Percentiles rank a stretch among this genome's conserved stretches.
phyloP scores from a whole-genome alignment of 2,888 invertebrate genomes.

The Chorisops tibialis region DNA sequence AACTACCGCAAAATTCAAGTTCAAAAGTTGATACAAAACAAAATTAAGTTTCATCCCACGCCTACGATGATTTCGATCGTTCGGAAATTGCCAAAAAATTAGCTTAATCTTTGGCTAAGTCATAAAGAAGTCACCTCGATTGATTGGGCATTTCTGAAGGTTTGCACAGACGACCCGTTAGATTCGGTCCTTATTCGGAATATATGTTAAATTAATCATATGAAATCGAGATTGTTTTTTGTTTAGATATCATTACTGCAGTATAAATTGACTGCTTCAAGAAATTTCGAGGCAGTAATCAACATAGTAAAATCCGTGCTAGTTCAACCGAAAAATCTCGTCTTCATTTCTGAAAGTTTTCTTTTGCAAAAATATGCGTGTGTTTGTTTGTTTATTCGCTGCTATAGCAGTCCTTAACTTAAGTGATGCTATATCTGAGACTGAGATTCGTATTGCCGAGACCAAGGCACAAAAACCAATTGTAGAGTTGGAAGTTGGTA shows the following conservation, averaged over 20 bases:
- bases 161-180: background rate
- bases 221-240: background rate
- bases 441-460: background rate
- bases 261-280: constrained; percentile 8
- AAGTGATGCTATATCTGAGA: background rate
- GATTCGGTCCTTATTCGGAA: background rate
- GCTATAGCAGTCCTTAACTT: background rate
- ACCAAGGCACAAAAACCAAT: background rate
- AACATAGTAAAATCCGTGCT: background rate
- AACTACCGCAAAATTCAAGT: too few species aligned
- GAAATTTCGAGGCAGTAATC: background rate
- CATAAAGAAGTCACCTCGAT: background rate
- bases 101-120: too few species aligned
- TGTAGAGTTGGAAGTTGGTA: background rate
- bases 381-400: background rate
- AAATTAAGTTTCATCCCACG: too few species aligned
- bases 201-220: background rate
- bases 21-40: too few species aligned
- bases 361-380: too few species aligned
- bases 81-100: too few species aligned
- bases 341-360: background rate
- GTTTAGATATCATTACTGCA: background rate
- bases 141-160: background rate
- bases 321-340: background rate
- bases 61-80: too few species aligned